Conservation (phyloP, 2,888 invertebrate species). For the Sphinx pinastri region DNA sequence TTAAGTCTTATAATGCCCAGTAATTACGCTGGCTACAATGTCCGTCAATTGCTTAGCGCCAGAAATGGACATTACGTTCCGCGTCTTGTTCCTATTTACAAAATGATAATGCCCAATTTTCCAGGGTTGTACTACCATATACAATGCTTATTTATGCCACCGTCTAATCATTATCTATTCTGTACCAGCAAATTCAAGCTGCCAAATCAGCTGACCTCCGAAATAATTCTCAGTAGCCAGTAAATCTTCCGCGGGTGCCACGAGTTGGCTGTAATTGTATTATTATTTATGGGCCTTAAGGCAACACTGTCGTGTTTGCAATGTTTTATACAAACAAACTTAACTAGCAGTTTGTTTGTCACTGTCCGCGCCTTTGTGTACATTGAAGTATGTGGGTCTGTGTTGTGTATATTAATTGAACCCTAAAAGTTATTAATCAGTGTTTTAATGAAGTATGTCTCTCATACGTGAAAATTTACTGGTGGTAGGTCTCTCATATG, state of each 20-base stretch:
- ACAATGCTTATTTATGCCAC: no score
- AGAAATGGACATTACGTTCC: no score
- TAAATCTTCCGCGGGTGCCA: slow-evolving; percentile 57
- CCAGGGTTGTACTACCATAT: no score
- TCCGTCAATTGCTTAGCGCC: no score
- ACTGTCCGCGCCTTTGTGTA: not conserved
- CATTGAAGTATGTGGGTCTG: not conserved
- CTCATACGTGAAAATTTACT: no score
- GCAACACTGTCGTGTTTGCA: slow-evolving; percentile 56
- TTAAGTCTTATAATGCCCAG: no score
- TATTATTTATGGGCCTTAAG: slow-evolving; percentile 65
- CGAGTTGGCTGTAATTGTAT: slow-evolving; percentile 60
- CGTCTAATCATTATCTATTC: not conserved
- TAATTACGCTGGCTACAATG: no score
- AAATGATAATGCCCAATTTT: no score
- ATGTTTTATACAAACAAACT: slow-evolving; percentile 50
- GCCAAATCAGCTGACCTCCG: slow-evolving; percentile 33
- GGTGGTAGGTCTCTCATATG: no score
- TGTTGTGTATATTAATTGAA: not conserved
- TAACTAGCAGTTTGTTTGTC: slow-evolving; percentile 43
- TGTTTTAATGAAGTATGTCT: no score
- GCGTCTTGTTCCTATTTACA: no score
- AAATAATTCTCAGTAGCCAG: slow-evolving; percentile 49
- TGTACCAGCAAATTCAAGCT: slow-evolving; percentile 1
- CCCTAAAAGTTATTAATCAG: no score